Evolutionary conservation across 2,113 vertebrate genomes (phyloP).

Genomic region (Hyaena hyaena): DNA sequence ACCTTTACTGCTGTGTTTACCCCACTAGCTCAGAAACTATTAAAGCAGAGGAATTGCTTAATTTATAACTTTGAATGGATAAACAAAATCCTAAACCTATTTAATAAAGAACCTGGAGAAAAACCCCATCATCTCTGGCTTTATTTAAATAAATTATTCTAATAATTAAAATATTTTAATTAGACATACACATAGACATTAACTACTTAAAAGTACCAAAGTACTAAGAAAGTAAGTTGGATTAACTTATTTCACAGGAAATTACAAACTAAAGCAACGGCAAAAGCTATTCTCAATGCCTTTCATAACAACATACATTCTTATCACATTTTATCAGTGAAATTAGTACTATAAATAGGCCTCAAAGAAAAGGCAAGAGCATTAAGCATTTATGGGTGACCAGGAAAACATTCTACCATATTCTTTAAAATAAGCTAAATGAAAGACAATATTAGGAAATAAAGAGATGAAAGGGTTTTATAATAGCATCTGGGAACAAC

Average conservation of each 20-base stretch:
- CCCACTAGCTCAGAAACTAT: background rate
- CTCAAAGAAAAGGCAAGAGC: conserved; percentile 36
- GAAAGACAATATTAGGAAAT: conserved; percentile 45
- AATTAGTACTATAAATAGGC: conserved; percentile 38
- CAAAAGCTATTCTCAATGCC: background rate
- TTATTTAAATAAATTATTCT: conserved; percentile 21
- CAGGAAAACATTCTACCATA: conserved; percentile 18
- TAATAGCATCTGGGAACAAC: conserved; percentile 54
- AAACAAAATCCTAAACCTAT: background rate
- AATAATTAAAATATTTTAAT: conserved; percentile 40
- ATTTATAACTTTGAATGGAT: background rate
- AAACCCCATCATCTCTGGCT: background rate
- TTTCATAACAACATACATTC: conserved; percentile 43
- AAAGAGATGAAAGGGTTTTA: conserved; percentile 62
- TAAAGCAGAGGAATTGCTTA: background rate
- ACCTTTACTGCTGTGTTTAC: background rate
- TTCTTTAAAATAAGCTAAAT: conserved; percentile 40
- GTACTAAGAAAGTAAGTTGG: background rate
- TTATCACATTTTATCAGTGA: conserved; percentile 35
- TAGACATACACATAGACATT: background rate
- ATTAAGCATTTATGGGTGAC: conserved; percentile 60
- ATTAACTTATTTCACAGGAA: background rate
- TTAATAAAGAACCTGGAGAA: background rate
- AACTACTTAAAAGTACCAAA: background rate
- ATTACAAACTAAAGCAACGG: background rate